Evolutionary conservation across 2,113 vertebrate genomes (phyloP).

Genomic region (Sus scrofa): T2T-Sscrofa CM000820.6:118176001-118176500

Average conservation of each 20-base stretch:
- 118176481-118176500: conserved; percentile 12
- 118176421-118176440: not conserved
- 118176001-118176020: too few relatives aligned
- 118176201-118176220: not conserved
- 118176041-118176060: not conserved
- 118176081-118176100: not conserved
- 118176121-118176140: not conserved
- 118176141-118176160: not conserved
- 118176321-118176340: not conserved
- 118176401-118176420: not conserved
- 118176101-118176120: not conserved
- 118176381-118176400: not conserved
- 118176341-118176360: not conserved
- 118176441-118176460: not conserved
- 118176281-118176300: not conserved
- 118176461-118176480: not conserved
- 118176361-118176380: not conserved
- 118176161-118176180: not conserved
- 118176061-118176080: not conserved
- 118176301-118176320: not conserved
- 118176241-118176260: not conserved
- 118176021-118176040: too few relatives aligned
- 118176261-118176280: not conserved
- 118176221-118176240: not conserved
- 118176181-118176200: not conserved